Evolutionary conservation across 2,888 invertebrate species (phyloP), one percentile per base, ranked within the genome.

Genomic region (Micropterix aruncella): DNA sequence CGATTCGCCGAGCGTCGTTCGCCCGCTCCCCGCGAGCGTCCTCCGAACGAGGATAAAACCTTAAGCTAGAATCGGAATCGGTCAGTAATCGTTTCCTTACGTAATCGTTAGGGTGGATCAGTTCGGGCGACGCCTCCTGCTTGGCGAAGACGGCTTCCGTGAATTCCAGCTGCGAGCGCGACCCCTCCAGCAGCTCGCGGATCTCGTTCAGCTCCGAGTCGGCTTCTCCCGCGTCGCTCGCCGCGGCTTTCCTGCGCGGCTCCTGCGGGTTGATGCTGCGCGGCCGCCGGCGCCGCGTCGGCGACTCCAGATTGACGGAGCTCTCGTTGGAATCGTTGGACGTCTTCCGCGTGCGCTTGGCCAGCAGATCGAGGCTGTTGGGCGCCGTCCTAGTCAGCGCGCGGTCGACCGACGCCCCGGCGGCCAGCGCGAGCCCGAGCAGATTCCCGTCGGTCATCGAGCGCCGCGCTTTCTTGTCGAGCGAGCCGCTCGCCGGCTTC

Each of bases 181-280:
- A 81, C 46, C 78, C 74, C 40, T 78, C 71, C 42, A 83, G 62
- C 27, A 83, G 62, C 53, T 79, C 70, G 41, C 76, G 72, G 36
- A 79, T 65, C 50, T 79, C 79, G 51, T 82, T 83, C 27, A 73
- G 60, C 55, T 82, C 82, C 41, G 80, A 77, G 53, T 73, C 73
- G 12, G 5, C 27, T 27, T 27, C 27, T 5, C 5, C 27, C 7
- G 5, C 12, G 3, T 44, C 58, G 37, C 59, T 61, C 59, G 63
- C 62, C 46, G 44, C 43, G 14, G 43, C 43, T 19, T 59, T 46
- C 2, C 18, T 17, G 62, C 60, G 41, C 61, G 63, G 45, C 14
- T 47, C 49, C 18, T 65, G 69, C 1, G 68, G 66, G 36, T 68
- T 66, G 2, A 56, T 65, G 50, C 66, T 65, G 38, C 65, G 70